phyloP scores from a whole-genome alignment of 2,888 invertebrate genomes.

The Eristalis arbustorum region DNA sequence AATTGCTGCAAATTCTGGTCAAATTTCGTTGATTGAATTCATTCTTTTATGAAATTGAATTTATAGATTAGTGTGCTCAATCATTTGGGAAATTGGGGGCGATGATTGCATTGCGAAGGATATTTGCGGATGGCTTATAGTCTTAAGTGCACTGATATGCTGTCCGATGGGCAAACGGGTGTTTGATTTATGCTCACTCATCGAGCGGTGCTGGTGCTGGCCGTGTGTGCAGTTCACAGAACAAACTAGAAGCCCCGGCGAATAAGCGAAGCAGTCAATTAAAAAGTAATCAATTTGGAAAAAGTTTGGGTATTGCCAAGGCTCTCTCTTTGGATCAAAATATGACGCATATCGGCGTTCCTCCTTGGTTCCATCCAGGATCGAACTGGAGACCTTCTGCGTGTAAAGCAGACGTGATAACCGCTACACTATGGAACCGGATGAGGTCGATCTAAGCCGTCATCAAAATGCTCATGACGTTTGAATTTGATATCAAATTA shows the following conservation, averaged over 20 bases:
- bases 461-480: neutral
- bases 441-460: neutral
- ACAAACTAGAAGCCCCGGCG: neutral
- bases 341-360: neutral
- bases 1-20: slow-evolving; percentile 33
- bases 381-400: slow-evolving; percentile 81
- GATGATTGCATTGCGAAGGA: slow-evolving; percentile 1
- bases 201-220: neutral
- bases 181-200: neutral
- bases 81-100: slow-evolving; percentile 22
- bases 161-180: neutral
- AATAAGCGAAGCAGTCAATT: neutral
- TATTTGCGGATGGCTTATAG: neutral
- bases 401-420: slow-evolving; percentile 81
- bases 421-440: slow-evolving; percentile 81
- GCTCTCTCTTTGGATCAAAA: neutral
- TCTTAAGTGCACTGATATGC: neutral
- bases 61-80: slow-evolving; percentile 45
- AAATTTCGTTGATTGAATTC: slow-evolving; percentile 61
- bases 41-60: slow-evolving; percentile 65
- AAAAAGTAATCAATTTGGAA: neutral
- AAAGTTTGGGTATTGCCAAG: neutral
- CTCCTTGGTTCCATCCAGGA: slow-evolving; percentile 79
- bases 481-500: neutral
- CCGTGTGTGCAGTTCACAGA: neutral